Percentiles rank a stretch among this genome's conserved stretches.
Evolutionary conservation across 1,140 invertebrate species (phyloP).

Genomic region (Sminthurinus signatus): DNA sequence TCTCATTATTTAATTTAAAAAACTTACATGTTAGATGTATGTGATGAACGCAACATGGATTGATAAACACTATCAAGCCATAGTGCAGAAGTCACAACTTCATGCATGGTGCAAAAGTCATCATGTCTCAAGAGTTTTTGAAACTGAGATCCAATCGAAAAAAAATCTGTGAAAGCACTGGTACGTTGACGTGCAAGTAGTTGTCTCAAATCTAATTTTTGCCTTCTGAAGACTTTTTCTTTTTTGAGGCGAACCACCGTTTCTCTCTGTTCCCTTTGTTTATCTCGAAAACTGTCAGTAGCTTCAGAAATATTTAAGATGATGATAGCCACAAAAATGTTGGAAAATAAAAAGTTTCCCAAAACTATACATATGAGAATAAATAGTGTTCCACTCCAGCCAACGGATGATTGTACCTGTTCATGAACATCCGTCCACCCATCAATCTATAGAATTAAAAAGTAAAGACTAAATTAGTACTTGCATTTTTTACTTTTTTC

Average conservation of each 20-base stretch:
- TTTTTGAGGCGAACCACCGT: conserved; percentile 25
- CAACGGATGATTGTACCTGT: not conserved
- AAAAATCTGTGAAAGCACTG: conserved; percentile 27
- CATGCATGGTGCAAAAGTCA: conserved; percentile 30
- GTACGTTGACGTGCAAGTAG: conserved; percentile 28
- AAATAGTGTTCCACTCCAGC: conserved; percentile 17
- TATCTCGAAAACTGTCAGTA: conserved; percentile 34
- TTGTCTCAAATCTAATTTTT: conserved; percentile 34
- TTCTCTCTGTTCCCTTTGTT: conserved; percentile 13
- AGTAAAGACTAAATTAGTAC: not conserved
- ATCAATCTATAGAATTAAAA: conserved; percentile 17
- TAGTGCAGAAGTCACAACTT: conserved; percentile 24
- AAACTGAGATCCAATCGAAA: conserved; percentile 23
- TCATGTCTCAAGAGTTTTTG: conserved; percentile 32
- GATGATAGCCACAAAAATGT: conserved; percentile 45
- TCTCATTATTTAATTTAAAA: too few species aligned
- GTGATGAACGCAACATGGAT: conserved; percentile 12
- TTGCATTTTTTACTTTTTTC: too few species aligned
- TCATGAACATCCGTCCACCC: conserved; percentile 28
- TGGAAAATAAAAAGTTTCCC: conserved; percentile 44
- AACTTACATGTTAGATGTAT: conserved; percentile 33
- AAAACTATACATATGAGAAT: conserved; percentile 39
- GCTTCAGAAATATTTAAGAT: conserved; percentile 45
- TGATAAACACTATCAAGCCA: conserved; percentile 35
- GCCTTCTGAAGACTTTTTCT: conserved; percentile 30